Evolutionary conservation across 2,113 vertebrate genomes (phyloP).

Genomic region (Oxyruncus cristatus): DNA sequence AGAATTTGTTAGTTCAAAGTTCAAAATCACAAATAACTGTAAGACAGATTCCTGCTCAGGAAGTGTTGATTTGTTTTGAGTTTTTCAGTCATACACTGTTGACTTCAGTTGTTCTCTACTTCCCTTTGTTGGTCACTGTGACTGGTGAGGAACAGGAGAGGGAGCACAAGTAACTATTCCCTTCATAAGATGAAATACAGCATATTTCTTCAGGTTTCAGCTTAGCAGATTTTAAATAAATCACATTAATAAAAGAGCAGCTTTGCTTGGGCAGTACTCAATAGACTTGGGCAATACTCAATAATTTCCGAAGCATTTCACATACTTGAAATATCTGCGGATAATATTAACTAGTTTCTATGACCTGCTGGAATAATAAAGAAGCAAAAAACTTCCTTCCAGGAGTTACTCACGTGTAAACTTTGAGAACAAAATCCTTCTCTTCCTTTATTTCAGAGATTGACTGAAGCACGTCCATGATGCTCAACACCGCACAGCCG

Average conservation of each 20-base stretch:
- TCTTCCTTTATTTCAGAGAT: slow-evolving; percentile 93
- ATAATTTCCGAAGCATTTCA: background rate
- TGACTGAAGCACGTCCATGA: slow-evolving; percentile 90
- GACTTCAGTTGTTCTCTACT: background rate
- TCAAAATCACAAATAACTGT: background rate
- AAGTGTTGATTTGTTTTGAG: background rate
- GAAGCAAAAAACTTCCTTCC: background rate
- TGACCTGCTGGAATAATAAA: background rate
- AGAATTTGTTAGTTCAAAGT: background rate
- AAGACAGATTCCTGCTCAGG: background rate
- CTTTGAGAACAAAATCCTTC: slow-evolving; percentile 97
- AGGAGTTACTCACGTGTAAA: slow-evolving; percentile 89
- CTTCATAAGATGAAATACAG: background rate
- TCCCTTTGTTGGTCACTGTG: background rate
- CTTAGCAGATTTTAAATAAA: background rate
- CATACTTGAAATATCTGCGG: background rate
- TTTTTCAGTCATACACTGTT: background rate
- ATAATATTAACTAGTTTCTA: background rate
- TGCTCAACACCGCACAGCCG: slow-evolving; percentile 89
- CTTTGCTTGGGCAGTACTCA: background rate
- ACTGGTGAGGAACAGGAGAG: background rate
- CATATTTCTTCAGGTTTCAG: background rate
- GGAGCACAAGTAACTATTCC: background rate
- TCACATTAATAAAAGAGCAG: background rate
- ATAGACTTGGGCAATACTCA: background rate